A percentile compares a stretch with the other conserved stretches of the same genome.
phyloP scores from a whole-genome alignment of 2,888 invertebrate species.

The Drosophila maculinotata region DNA sequence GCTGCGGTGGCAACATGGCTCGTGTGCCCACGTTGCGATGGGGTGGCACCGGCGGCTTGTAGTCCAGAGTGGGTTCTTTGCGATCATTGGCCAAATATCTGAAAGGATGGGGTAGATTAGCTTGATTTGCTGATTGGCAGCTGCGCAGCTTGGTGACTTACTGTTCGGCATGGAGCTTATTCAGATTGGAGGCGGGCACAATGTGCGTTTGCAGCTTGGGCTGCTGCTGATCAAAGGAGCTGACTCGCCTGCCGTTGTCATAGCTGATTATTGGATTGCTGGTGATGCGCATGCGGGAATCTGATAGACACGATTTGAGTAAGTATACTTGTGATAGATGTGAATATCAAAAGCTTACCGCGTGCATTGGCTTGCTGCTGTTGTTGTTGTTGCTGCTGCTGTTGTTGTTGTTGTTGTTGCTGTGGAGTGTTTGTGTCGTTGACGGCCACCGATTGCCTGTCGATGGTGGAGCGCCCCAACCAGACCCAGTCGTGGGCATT shows the following conservation, averaged over 20 bases:
- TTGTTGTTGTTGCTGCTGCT: conserved; percentile 18
- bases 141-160: conserved; percentile 30
- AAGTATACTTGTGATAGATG: background rate
- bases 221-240: conserved; percentile 88
- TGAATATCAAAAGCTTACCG: conserved; percentile 38
- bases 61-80: conserved; percentile 88
- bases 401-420: conserved; percentile 1
- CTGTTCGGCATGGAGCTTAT: conserved; percentile 83
- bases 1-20: conserved; percentile 68
- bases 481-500: conserved; percentile 98
- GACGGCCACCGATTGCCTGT: conserved; percentile 84
- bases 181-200: conserved; percentile 71
- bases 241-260: conserved; percentile 85
- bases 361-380: conserved; percentile 59
- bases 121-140: background rate
- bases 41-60: conserved; percentile 95
- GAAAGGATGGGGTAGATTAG: conserved; percentile 84
- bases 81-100: conserved; percentile 83
- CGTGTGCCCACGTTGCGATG: conserved; percentile 90
- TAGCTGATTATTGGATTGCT: conserved; percentile 91
- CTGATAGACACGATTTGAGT: conserved; percentile 55
- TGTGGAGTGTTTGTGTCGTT: conserved; percentile 49
- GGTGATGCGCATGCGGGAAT: conserved; percentile 89
- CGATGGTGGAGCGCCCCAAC: conserved; percentile 93
- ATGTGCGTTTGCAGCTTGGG: conserved; percentile 74